Evolutionary conservation across 1,140 invertebrate genomes (phyloP).

Genomic region (Gonioctena quinquepunctata): DNA sequence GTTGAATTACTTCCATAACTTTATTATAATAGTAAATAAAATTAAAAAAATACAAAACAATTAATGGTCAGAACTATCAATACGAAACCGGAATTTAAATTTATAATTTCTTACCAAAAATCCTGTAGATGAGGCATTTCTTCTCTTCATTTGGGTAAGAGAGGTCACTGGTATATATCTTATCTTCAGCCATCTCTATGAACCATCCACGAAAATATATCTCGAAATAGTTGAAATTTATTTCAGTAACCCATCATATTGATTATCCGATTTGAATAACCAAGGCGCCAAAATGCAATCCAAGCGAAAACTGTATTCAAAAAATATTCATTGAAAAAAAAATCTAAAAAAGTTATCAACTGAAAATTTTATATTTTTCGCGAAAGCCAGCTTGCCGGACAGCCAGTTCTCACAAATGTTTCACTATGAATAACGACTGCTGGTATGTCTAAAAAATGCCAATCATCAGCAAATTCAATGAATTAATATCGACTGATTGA

Average conservation of each 20-base stretch:
- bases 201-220: not conserved
- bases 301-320: not conserved
- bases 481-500: not conserved
- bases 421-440: not conserved
- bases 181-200: slow-evolving; percentile 40
- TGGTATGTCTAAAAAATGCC: not conserved
- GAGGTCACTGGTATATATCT: slow-evolving; percentile 42
- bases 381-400: not conserved
- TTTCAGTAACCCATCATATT: not conserved
- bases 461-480: not conserved
- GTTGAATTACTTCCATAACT: too few relatives aligned
- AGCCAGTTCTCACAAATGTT: not conserved
- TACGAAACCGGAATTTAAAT: too few relatives aligned
- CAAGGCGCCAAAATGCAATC: not conserved
- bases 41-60: too few relatives aligned
- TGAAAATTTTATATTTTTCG: not conserved
- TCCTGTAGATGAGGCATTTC: slow-evolving; percentile 51
- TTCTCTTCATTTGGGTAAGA: slow-evolving; percentile 47
- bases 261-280: not conserved
- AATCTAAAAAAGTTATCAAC: not conserved
- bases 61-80: too few relatives aligned
- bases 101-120: slow-evolving; percentile 54
- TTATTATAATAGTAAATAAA: too few relatives aligned
- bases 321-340: not conserved
- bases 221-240: not conserved